phyloP scores from a whole-genome alignment of 1,140 invertebrate species.

The Drosophila kohkoa region DNA sequence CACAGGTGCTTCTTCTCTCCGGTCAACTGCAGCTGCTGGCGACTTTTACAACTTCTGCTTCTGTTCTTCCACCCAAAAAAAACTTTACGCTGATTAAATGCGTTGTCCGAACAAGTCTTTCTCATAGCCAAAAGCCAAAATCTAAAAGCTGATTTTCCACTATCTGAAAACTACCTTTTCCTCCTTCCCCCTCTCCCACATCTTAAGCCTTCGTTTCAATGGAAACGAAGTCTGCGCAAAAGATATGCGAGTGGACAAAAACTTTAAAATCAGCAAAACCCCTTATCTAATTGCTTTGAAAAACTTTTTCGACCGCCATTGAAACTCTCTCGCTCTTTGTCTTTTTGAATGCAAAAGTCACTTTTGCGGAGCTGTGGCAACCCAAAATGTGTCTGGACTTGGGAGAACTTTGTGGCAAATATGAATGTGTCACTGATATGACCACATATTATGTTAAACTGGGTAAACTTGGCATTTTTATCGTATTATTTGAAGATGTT shows the following conservation, averaged over 20 bases:
- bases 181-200: neutral
- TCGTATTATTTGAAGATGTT: neutral
- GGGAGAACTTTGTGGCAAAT: neutral
- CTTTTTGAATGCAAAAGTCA: constrained; percentile 64
- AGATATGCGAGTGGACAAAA: constrained; percentile 31
- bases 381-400: constrained; percentile 21
- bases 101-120: constrained; percentile 50
- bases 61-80: constrained; percentile 23
- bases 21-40: constrained; percentile 54
- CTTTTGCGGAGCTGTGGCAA: constrained; percentile 57
- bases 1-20: constrained; percentile 13
- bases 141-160: constrained; percentile 6
- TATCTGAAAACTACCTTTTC: neutral
- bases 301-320: constrained; percentile 66
- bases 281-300: constrained; percentile 82
- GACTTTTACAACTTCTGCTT: constrained; percentile 57
- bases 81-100: constrained; percentile 78
- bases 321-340: constrained; percentile 34
- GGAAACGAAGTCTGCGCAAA: constrained; percentile 22
- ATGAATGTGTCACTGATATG: constrained; percentile 12
- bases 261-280: constrained; percentile 72
- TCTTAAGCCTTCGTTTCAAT: neutral
- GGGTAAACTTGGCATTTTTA: neutral
- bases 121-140: constrained; percentile 34
- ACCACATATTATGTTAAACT: constrained; percentile 16